Evolutionary conservation across 2,113 vertebrate species (phyloP).

Genomic region (Oreocharis arfaki): DNA sequence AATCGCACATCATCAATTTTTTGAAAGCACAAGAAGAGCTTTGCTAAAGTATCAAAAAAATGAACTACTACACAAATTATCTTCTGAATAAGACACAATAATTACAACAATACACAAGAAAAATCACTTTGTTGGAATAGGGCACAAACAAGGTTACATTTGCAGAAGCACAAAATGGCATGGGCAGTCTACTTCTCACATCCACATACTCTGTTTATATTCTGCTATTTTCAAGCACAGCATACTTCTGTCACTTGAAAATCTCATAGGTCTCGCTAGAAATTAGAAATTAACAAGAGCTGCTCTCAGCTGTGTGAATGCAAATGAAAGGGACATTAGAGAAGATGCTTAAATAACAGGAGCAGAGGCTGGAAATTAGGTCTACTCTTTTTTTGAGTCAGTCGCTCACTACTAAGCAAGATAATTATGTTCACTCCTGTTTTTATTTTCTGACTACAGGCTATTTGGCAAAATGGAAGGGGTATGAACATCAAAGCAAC

Average conservation of each 20-base stretch:
- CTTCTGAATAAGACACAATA: neutral
- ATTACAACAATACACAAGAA: neutral
- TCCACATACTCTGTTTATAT: neutral
- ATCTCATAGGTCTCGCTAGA: neutral
- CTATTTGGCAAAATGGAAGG: neutral
- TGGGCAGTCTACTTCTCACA: neutral
- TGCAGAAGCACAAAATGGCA: neutral
- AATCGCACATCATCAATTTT: accelerated
- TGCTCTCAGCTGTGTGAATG: neutral
- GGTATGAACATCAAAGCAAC: neutral
- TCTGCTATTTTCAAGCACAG: neutral
- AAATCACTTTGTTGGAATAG: neutral
- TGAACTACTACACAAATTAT: neutral
- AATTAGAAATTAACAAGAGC: neutral
- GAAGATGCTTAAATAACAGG: neutral
- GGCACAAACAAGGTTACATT: neutral
- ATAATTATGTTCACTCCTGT: neutral
- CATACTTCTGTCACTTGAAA: neutral
- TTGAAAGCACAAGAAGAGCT: neutral
- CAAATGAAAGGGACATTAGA: neutral
- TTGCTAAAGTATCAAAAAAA: neutral
- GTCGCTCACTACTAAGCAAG: neutral
- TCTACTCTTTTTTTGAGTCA: neutral
- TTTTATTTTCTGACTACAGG: neutral
- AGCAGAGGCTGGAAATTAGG: neutral